Evolutionary conservation across 2,113 vertebrate species (phyloP).

Genomic region (Thalassoma bifasciatum): DNA sequence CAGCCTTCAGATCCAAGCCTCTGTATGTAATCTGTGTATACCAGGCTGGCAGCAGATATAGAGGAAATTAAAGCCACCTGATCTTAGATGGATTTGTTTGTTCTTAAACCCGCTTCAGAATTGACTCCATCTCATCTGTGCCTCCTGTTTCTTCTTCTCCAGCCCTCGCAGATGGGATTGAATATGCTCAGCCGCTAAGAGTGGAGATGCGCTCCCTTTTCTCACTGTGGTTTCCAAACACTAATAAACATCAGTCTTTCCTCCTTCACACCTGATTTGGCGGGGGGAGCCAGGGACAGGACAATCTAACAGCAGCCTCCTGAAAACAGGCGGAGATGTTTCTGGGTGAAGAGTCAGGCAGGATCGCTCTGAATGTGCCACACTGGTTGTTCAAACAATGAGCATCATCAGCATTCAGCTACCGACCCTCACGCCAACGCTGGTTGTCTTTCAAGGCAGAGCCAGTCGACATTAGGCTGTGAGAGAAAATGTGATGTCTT

Average conservation of each 20-base stretch:
- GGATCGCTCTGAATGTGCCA: slow-evolving; percentile 48
- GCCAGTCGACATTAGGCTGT: slow-evolving; percentile 14
- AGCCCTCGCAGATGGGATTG: slow-evolving; percentile 12
- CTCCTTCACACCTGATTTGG: slow-evolving; percentile 49
- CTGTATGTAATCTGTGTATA: neutral
- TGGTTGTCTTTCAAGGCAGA: slow-evolving; percentile 32
- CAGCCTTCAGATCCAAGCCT: slow-evolving; percentile 5
- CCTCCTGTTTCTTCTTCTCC: slow-evolving; percentile 17
- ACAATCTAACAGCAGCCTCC: slow-evolving; percentile 41
- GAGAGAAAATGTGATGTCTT: slow-evolving; percentile 53
- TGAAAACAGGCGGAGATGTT: slow-evolving; percentile 20
- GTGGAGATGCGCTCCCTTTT: slow-evolving; percentile 16
- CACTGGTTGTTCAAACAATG: slow-evolving; percentile 31
- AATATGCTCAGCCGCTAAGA: slow-evolving; percentile 17
- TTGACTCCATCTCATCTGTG: slow-evolving; percentile 25
- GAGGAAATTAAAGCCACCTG: slow-evolving; percentile 20
- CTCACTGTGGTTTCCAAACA: slow-evolving; percentile 45
- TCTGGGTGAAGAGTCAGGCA: slow-evolving; percentile 25
- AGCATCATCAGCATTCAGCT: neutral
- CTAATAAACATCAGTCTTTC: slow-evolving; percentile 50
- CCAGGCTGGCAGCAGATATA: slow-evolving; percentile 11
- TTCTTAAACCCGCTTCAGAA: slow-evolving; percentile 53
- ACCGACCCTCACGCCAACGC: neutral
- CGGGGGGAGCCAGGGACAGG: slow-evolving; percentile 41
- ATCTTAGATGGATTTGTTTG: slow-evolving; percentile 52